Evolutionary conservation across 2,797 vertebrate species (phyloP).

Genomic region (Zalophus californianus): DNA sequence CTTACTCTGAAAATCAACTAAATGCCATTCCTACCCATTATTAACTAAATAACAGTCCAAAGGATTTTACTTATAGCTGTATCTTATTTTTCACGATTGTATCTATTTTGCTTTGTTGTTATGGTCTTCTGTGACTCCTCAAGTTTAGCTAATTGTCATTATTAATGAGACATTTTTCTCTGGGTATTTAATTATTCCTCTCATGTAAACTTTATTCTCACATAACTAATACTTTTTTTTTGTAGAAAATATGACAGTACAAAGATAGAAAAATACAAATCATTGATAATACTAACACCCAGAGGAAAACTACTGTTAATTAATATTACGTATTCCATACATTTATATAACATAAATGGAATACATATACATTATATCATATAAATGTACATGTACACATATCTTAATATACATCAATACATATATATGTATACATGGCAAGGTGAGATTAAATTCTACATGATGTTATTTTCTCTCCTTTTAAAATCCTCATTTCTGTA

Average conservation of each 20-base stretch:
- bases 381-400: background rate
- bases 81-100: background rate
- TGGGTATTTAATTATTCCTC: background rate
- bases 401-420: background rate
- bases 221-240: background rate
- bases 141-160: background rate
- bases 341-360: background rate
- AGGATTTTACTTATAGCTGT: background rate
- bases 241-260: background rate
- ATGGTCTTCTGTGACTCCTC: background rate
- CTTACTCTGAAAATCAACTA: background rate
- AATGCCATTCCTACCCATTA: background rate
- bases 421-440: background rate
- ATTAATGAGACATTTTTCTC: background rate
- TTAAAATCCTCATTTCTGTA: conserved; percentile 10
- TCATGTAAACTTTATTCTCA: background rate
- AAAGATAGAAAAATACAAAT: conserved; percentile 23
- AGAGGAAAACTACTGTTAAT: background rate
- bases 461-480: background rate
- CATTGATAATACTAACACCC: background rate
- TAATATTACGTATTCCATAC: background rate
- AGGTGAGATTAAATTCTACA: background rate
- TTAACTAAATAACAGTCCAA: background rate
- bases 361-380: background rate
- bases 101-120: background rate